phyloP scores from a whole-genome alignment of 2,888 invertebrate species.

The Fragum whitleyi region DNA sequence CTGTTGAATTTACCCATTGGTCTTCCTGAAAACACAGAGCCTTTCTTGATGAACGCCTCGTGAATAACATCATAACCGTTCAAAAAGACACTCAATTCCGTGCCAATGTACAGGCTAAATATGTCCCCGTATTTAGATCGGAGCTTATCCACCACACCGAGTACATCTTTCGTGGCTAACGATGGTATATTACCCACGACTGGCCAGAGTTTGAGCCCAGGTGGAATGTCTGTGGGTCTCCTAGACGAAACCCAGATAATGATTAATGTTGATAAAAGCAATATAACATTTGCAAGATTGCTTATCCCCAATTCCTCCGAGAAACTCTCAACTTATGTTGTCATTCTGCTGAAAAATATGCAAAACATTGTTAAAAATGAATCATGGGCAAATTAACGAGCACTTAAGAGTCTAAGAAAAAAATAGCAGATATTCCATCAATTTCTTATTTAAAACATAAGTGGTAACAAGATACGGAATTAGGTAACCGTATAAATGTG shows the following conservation, averaged over 20 bases:
- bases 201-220: constrained; percentile 49
- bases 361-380: too few species aligned
- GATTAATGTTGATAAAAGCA: constrained; percentile 31
- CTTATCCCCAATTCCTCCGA: too few species aligned
- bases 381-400: too few species aligned
- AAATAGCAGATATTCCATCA: too few species aligned
- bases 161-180: constrained; percentile 25
- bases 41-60: constrained; percentile 51
- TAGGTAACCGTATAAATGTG: too few species aligned
- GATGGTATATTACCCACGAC: constrained; percentile 49
- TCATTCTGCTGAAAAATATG: too few species aligned
- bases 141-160: constrained; percentile 28
- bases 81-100: constrained; percentile 39
- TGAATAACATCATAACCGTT: constrained; percentile 52
- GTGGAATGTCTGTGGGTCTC: constrained; percentile 34
- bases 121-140: constrained; percentile 52
- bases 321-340: too few species aligned
- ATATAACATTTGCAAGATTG: not conserved
- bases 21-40: constrained; percentile 27
- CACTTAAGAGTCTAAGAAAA: too few species aligned
- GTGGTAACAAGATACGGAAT: too few species aligned
- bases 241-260: constrained; percentile 26
- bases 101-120: constrained; percentile 46
- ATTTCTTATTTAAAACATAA: too few species aligned
- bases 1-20: constrained; percentile 9